A percentile compares a stretch with the other conserved stretches of the same genome.
Evolutionary conservation across 2,113 vertebrate genomes (phyloP).

Genomic region (Natator depressus): DNA sequence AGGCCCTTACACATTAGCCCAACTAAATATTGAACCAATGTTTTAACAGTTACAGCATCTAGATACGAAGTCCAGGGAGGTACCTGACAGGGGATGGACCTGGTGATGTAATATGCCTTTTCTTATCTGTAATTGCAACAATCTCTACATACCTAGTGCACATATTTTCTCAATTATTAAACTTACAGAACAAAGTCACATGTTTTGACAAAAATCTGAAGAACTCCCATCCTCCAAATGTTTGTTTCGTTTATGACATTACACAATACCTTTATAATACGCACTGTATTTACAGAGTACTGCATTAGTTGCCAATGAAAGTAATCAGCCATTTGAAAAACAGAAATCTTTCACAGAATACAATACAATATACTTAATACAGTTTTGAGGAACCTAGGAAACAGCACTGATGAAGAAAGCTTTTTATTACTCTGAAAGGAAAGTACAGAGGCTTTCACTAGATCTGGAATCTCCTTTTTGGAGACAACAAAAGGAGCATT

Average conservation of each 20-base stretch:
- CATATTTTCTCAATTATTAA: background rate
- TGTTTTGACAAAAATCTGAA: background rate
- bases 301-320: background rate
- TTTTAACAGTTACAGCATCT: background rate
- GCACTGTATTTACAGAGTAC: background rate
- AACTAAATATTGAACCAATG: background rate
- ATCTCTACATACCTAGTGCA: background rate
- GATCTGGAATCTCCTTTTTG: background rate
- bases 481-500: background rate
- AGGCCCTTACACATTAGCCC: background rate
- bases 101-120: background rate
- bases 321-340: background rate
- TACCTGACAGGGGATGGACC: background rate
- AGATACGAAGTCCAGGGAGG: background rate
- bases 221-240: background rate
- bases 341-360: background rate
- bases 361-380: background rate
- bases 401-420: background rate
- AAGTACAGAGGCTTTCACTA: background rate
- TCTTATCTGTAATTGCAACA: background rate
- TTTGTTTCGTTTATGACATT: background rate
- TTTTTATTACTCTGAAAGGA: background rate
- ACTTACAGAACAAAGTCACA: background rate
- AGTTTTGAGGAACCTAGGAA: background rate
- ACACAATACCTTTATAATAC: background rate